Conservation (phyloP, 2,888 invertebrate genomes). For the Notodonta ziczac region DNA sequence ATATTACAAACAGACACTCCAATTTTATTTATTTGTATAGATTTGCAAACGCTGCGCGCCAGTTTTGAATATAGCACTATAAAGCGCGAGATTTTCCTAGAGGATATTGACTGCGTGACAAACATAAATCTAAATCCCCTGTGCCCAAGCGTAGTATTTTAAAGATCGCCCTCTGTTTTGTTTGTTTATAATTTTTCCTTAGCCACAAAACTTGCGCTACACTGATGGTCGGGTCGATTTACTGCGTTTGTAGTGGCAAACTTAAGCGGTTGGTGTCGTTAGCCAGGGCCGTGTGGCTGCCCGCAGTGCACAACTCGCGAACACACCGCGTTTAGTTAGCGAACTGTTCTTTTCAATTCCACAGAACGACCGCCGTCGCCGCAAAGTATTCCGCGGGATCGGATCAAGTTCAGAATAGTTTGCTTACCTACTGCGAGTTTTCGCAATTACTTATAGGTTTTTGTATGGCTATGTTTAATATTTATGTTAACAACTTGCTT, state of each 20-base stretch:
- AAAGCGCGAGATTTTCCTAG: too few relatives aligned
- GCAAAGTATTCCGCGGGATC: slow-evolving; percentile 8
- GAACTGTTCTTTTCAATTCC: slow-evolving; percentile 62
- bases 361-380: slow-evolving; percentile 21
- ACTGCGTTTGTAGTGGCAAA: not conserved
- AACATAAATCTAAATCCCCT: too few relatives aligned
- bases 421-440: slow-evolving; percentile 3
- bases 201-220: not conserved
- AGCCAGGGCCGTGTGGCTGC: slow-evolving; percentile 24
- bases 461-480: not conserved
- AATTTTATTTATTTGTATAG: too few relatives aligned
- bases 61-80: too few relatives aligned
- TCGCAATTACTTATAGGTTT: not conserved
- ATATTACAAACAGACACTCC: too few relatives aligned
- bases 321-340: slow-evolving; percentile 51
- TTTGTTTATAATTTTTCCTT: not conserved
- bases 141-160: too few relatives aligned
- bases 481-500: too few relatives aligned
- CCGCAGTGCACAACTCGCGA: slow-evolving; percentile 33
- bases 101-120: too few relatives aligned
- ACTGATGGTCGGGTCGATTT: not conserved
- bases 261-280: slow-evolving; percentile 38
- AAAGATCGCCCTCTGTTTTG: too few relatives aligned
- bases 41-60: too few relatives aligned
- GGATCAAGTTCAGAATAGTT: not conserved